Conservation (phyloP, 2,797 vertebrate species). For the Pipistrellus pipistrellus region DNA sequence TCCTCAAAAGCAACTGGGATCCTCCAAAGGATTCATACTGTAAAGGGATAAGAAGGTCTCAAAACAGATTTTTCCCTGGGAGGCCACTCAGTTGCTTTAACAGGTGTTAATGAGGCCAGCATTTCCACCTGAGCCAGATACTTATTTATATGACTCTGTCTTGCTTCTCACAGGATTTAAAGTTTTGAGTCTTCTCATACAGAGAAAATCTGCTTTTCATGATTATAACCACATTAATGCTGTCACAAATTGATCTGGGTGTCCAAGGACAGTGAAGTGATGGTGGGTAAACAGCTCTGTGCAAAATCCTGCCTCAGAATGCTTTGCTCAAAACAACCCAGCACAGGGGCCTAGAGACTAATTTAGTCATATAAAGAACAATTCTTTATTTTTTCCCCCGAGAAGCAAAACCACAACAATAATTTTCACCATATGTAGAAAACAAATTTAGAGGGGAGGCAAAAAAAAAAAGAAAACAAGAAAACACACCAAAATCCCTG, state of each 20-base stretch:
- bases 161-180: conserved; percentile 4
- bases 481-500: conserved; percentile 8
- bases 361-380: not conserved
- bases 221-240: not conserved
- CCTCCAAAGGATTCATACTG: not conserved
- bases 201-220: not conserved
- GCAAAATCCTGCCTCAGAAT: not conserved
- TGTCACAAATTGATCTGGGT: rapidly evolving
- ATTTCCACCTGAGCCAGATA: not conserved
- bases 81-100: not conserved
- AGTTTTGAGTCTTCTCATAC: not conserved
- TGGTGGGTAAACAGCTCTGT: not conserved
- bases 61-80: conserved; percentile 9
- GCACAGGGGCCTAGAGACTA: not conserved
- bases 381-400: conserved; percentile 16
- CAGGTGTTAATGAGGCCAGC: not conserved
- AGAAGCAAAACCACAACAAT: conserved; percentile 39
- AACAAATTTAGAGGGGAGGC: not conserved
- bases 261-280: not conserved
- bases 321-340: not conserved
- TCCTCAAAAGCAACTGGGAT: conserved; percentile 32
- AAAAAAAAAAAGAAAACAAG: not conserved
- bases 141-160: not conserved
- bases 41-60: not conserved
- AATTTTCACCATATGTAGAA: conserved; percentile 10